Evolutionary conservation across 2,888 invertebrate species (phyloP).

Genomic region (Hirudinaria manillensis): DNA sequence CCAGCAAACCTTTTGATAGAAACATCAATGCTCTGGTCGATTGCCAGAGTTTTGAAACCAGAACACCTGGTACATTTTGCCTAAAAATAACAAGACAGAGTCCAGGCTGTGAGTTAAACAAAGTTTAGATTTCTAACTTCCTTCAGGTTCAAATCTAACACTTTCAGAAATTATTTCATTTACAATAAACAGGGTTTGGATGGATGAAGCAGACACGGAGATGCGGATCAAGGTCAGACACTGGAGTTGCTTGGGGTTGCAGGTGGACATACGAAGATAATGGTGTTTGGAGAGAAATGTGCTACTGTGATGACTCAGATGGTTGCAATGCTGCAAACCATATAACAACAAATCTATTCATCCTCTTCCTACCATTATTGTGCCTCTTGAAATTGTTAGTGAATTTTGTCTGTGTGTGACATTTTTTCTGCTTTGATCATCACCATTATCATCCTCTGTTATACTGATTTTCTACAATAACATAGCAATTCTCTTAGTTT

Average conservation of each 20-base stretch:
- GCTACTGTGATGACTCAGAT: constrained; percentile 80
- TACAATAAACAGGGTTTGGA: constrained; percentile 47
- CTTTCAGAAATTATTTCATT: neutral
- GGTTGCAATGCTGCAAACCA: constrained; percentile 65
- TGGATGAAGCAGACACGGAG: constrained; percentile 53
- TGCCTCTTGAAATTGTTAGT: too few species aligned
- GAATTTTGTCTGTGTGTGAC: too few species aligned
- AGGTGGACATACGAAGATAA: constrained; percentile 90
- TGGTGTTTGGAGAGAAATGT: constrained; percentile 92
- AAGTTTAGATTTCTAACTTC: constrained; percentile 30
- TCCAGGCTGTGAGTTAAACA: constrained; percentile 73
- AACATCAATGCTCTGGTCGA: constrained; percentile 81
- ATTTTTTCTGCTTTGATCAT: too few species aligned
- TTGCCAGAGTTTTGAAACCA: constrained; percentile 86
- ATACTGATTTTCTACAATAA: too few species aligned
- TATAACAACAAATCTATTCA: too few species aligned
- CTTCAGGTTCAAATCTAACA: neutral
- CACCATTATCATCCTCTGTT: too few species aligned
- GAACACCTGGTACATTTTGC: constrained; percentile 90
- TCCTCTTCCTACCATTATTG: too few species aligned
- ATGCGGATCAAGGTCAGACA: constrained; percentile 53
- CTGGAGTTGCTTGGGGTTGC: constrained; percentile 87
- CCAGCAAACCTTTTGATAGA: constrained; percentile 76
- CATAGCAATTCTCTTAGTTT: too few species aligned
- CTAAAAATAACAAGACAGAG: constrained; percentile 90